Evolutionary conservation across 1,140 invertebrate genomes (phyloP).

Genomic region (Trachelipus rathkii): DNA sequence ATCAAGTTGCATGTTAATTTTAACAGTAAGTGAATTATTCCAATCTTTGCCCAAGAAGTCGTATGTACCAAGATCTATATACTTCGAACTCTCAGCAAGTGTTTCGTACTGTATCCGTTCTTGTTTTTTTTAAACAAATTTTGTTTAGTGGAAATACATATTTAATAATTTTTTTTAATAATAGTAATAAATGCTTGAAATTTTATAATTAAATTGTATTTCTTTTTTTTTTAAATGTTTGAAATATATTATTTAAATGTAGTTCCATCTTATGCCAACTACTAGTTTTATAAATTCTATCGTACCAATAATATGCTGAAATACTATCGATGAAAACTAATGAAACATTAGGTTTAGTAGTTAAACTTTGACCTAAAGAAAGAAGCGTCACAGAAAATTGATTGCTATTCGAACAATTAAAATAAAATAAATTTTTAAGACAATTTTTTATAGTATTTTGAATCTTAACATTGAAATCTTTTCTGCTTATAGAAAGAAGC

Average conservation of each 20-base stretch:
- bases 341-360: background rate
- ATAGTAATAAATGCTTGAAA: background rate
- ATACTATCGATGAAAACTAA: background rate
- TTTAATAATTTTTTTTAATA: background rate
- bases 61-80: background rate
- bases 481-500: background rate
- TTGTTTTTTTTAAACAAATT: background rate
- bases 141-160: background rate
- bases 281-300: background rate
- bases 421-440: background rate
- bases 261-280: background rate
- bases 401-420: background rate
- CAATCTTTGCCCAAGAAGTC: background rate
- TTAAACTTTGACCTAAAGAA: background rate
- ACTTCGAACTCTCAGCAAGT: background rate
- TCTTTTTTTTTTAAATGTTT: too few species aligned
- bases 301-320: background rate
- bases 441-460: background rate
- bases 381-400: background rate
- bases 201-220: background rate
- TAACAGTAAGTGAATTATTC: background rate
- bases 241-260: background rate
- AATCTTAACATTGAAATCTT: background rate
- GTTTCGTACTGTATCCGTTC: background rate
- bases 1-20: background rate